phyloP scores from a whole-genome alignment of 2,113 vertebrate species.

The Loxodonta africana region DNA sequence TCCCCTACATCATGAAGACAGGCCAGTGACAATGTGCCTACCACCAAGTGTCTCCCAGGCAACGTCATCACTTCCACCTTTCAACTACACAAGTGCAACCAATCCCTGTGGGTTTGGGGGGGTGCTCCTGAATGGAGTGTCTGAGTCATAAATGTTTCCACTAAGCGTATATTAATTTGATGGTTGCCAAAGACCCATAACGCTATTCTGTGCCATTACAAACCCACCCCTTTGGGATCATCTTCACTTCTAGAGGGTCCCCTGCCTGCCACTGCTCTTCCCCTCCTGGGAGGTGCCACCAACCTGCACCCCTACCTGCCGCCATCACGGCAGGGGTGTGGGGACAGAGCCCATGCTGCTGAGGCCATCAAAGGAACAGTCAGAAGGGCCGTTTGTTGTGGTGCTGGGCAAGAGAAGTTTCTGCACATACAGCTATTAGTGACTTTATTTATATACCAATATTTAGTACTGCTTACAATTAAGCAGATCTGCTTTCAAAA shows the following conservation, averaged over 20 bases:
- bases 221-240: not conserved
- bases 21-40: not conserved
- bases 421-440: constrained; percentile 56
- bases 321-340: not conserved
- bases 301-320: not conserved
- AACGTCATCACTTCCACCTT: too few relatives aligned
- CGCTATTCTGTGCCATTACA: too few relatives aligned
- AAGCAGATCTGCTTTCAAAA: constrained; percentile 82
- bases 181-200: not conserved
- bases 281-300: not conserved
- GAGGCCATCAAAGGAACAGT: not conserved
- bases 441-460: constrained; percentile 79
- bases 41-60: not conserved
- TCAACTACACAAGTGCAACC: rapidly evolving
- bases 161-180: not conserved
- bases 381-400: not conserved
- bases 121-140: not conserved
- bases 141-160: not conserved
- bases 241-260: not conserved
- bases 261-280: rapidly evolving
- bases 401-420: not conserved
- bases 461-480: constrained; percentile 78
- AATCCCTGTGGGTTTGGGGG: not conserved
- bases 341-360: rapidly evolving
- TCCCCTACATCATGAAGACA: not conserved